Evolutionary conservation across 2,888 invertebrate species (phyloP).

Genomic region (Acleris literana): DNA sequence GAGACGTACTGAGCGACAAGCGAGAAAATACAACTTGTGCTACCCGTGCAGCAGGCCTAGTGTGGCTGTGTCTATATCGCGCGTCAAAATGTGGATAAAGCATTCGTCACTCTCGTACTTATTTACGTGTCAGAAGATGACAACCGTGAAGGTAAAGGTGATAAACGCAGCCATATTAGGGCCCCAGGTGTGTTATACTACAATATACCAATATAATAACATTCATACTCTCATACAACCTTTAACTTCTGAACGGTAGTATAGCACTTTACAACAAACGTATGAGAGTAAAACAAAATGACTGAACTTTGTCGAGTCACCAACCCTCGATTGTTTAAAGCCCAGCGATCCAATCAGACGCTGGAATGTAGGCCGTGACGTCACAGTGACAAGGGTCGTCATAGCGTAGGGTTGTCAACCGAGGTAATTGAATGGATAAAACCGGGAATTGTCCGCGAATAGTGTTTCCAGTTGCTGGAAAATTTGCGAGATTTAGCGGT

Average conservation of each 20-base stretch:
- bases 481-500: not conserved
- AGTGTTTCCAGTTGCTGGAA: constrained; percentile 3
- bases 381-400: constrained; percentile 69
- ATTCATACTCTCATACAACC: too few relatives aligned
- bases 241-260: not conserved
- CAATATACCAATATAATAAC: not conserved
- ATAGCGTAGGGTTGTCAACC: constrained; percentile 56
- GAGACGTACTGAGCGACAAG: too few relatives aligned
- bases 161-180: too few relatives aligned
- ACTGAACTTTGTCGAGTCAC: constrained; percentile 11
- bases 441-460: constrained; percentile 20
- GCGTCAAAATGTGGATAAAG: too few relatives aligned
- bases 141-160: too few relatives aligned
- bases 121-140: too few relatives aligned
- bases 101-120: too few relatives aligned
- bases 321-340: constrained; percentile 18
- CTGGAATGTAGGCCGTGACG: constrained; percentile 56
- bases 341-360: constrained; percentile 23
- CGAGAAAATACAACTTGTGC: too few relatives aligned
- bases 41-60: too few relatives aligned
- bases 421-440: constrained; percentile 33
- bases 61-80: too few relatives aligned
- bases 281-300: not conserved
- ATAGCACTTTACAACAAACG: not conserved
- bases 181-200: too few relatives aligned